Base-by-base conservation (phyloP, 2,888 invertebrate genomes). In the Drosophila histrio region DNA sequence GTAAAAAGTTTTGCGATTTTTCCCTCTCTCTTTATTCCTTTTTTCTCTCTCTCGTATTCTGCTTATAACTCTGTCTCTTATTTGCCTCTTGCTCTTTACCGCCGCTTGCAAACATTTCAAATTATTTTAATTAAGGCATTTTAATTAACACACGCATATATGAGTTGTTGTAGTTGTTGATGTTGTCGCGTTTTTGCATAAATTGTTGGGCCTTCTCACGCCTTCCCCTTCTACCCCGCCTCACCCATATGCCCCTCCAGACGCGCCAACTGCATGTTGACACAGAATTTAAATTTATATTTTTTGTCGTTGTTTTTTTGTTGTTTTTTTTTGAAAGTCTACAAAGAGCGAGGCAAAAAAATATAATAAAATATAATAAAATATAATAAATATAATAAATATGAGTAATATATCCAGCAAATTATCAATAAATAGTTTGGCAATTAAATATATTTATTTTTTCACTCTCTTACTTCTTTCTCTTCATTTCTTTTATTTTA, bases 121-220 rank as follows among this genome's bases (percentile, higher is more conserved):
- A 77, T 81, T 75, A 77, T 77, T 81, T 87, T 87, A 83, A 86
- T 87, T 80, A 78, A 84, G 82, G 67, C 84, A 72, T 84, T 82
- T 81, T 84, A 82, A 82, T 82, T 84, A 82, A 80, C 79, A 78
- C 74, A 77, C 68, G 61, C 63, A 67, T 53, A 57, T 49, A 67
- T 39, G 26, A 59, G 36, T 57, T 44, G 47, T 46, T 32, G 49
- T 62, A 41, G 60, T 43, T 68, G 52, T 36, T 49, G 13, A 44
- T 74, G 74, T 47, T 62, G 62, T 81, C 65, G 78, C 75, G 54
- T 66, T 68, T 62, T 71, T 50, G 79, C 85, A 78, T 84, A 78
- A 81, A 75, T 84, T 77, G 72, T 62, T 39, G 22, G 38, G 53
- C 38, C 53, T 41, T 13, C 39, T 21, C 30, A 28, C 56, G 30